Evolutionary conservation across 2,888 invertebrate genomes (phyloP).

Genomic region (Troides oblongomaculatus): DNA sequence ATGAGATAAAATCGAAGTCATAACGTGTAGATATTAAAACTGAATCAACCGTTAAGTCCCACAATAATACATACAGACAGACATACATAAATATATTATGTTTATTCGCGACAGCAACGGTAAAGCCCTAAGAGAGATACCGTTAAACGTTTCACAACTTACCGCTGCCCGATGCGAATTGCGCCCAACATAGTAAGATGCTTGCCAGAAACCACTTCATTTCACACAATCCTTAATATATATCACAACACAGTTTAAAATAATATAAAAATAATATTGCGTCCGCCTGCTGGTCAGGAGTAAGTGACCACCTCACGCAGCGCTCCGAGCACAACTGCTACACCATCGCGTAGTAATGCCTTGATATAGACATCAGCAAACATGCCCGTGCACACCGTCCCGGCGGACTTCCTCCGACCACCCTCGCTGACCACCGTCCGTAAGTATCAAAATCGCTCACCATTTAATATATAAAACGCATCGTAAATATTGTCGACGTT

Average conservation of each 20-base stretch:
- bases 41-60: not conserved
- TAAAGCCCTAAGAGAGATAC: conserved; percentile 14
- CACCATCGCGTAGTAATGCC: conserved; percentile 47
- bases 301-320: conserved; percentile 48
- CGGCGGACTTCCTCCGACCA: conserved; percentile 3
- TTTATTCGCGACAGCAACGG: conserved; percentile 24
- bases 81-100: conserved; percentile 7
- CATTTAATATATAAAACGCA: conserved; percentile 1
- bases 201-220: conserved; percentile 67
- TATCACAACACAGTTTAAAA: conserved; percentile 54
- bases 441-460: conserved; percentile 25
- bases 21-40: not conserved
- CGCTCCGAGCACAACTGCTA: conserved; percentile 55
- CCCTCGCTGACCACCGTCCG: conserved; percentile 9
- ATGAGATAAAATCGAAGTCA: not conserved
- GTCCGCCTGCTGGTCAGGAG: conserved; percentile 35
- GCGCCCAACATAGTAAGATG: conserved; percentile 56
- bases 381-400: conserved; percentile 34
- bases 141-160: conserved; percentile 39
- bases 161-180: conserved; percentile 57
- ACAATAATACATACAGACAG: not conserved
- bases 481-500: conserved; percentile 21
- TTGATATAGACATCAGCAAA: conserved; percentile 57
- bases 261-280: conserved; percentile 26
- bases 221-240: conserved; percentile 54